Evolutionary conservation across 2,113 vertebrate species (phyloP), one percentile per base, ranked within the genome.

Genomic region (Nibea coibor): DNA sequence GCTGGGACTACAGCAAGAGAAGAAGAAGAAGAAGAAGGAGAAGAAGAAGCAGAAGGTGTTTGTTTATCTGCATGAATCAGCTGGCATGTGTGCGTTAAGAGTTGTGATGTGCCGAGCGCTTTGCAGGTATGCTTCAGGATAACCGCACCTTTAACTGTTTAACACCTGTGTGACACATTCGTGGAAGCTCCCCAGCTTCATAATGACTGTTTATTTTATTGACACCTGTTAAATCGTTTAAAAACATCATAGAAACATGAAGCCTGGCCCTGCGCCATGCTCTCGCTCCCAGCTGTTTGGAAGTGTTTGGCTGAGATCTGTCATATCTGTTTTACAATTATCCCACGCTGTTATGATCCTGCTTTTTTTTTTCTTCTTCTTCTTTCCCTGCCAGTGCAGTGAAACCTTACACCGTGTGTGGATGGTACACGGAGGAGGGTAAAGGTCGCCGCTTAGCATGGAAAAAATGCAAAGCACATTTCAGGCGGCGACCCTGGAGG

Each of bases 51-150:
- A 24, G 4, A 26, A 43, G 20, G 14, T 7, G 54, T n/a, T 5
- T n/a, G 12, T 54, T 19, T 59, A 28, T 62, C 42, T 59, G 62
- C 24, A 82, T 86, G 88, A 71, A 65, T n/a, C 42, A 15, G n/a
- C 26, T 4, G 31, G 75, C 89, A 89, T 91, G 93, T 92, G 78
- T 68, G 85, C 81, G 28, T 11, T 91, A 12, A 66, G 86, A 26
- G 35, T 59, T 67, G 53, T 66, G 1, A 63, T 82, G 10, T 53
- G 57, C 59, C 50, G 76, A 12, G 68, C 71, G 35, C 62, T 88
- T 20, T 78, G 66, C 91, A 94, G 94, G 92, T 94, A 91, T 14
- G 54, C 24, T 61, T 50, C 28, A 24, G 12, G 0, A 3, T 17
- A 2, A 10, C 1, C 15, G 2, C 6, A 50, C 10, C 15, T 3